Evolutionary conservation across 2,113 vertebrate species (phyloP), one percentile per base, ranked within the genome.

Genomic region (Salminus brasiliensis): DNA sequence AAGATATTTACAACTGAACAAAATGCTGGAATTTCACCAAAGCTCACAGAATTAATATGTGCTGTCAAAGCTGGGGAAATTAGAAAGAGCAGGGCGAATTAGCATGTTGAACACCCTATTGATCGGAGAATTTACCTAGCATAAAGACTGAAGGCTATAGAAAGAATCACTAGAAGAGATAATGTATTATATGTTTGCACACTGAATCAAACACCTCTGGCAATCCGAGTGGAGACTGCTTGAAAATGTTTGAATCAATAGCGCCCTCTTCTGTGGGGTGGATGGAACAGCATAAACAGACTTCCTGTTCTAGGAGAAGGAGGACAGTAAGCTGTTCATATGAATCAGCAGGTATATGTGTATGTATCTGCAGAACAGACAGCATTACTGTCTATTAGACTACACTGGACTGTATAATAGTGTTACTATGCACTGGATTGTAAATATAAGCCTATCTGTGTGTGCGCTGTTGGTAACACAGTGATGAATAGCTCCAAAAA

Each of bases 261-360:
- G 70, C 78, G 3, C 78, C 74, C 78, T 81, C 84, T 83, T 13
- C 74, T 81, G 74, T 75, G 11, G n/a, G 29, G 7, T 25, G 5
- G 12, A 32, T 18, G 71, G 2, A 27, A 68, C 18, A n/a, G 47
- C 41, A 39, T 4, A 30, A 27, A 30, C 1, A 49, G 3, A 3
- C 7, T 43, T 43, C 12, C 5, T 18, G 43, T 3, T 16, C 13
- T n/a, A n/a, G n/a, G n/a, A 8, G 21, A 53, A n/a, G 21, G 16
- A 27, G 18, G 45, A n/a, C 12, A 68, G 15, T 15, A 13, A 18
- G 18, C 32, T 4, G 23, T 3, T 39, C 34, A 10, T 3, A 65
- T 7, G 2, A 66, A 4, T 12, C 2, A 52, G 6, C 47, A n/a
- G n/a, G n/a, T n/a, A n/a, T n/a, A n/a, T n/a, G n/a, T n/a, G n/a